phyloP scores from a whole-genome alignment of 2,113 vertebrate genomes.

The Thamnophis sirtalis region DNA sequence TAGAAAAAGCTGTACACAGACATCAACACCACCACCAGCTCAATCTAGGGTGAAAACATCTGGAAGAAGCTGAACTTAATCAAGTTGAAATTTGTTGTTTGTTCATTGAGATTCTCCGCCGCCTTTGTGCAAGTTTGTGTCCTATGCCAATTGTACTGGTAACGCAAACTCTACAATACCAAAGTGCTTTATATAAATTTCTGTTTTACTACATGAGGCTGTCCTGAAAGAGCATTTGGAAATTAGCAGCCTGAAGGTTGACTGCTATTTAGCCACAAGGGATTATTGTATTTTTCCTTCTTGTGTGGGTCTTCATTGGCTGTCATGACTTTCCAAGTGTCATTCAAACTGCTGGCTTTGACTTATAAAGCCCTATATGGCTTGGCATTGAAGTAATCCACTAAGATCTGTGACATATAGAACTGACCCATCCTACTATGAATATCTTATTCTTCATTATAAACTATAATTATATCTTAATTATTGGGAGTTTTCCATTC shows the following conservation, averaged over 20 bases:
- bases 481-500: background rate
- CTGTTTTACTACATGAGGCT: background rate
- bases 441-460: background rate
- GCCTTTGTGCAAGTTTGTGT: background rate
- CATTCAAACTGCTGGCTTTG: background rate
- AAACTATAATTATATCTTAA: background rate
- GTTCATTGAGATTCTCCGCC: too few relatives aligned
- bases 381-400: background rate
- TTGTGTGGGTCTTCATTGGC: background rate
- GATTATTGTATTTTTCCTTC: background rate
- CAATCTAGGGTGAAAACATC: too few relatives aligned
- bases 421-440: background rate
- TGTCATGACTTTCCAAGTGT: background rate
- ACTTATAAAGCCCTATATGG: background rate
- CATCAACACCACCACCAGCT: too few relatives aligned
- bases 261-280: background rate
- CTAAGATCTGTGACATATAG: background rate
- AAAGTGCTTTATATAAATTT: background rate
- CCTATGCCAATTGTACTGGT: background rate
- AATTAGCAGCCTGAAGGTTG: background rate
- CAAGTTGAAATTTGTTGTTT: too few relatives aligned
- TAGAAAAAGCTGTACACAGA: too few relatives aligned
- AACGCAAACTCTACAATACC: background rate
- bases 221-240: background rate
- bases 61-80: too few relatives aligned